Conservation (phyloP, 2,797 vertebrate genomes). For the Manis javanica region DNA sequence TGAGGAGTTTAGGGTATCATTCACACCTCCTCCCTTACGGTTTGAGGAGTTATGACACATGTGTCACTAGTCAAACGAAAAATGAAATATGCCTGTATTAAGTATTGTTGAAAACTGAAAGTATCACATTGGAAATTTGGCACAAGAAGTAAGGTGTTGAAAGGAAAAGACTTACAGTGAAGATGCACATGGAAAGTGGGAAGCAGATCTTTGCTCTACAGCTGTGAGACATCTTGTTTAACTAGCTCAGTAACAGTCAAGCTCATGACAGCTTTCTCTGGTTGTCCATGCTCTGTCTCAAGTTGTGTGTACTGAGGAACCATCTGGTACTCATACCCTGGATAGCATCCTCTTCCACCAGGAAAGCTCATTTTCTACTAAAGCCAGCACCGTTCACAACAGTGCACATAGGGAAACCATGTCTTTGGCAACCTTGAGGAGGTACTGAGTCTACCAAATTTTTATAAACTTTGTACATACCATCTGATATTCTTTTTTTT, state of each 20-base stretch:
- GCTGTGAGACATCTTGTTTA: background rate
- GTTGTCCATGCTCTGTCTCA: background rate
- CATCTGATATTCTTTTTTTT: background rate
- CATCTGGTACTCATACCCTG: background rate
- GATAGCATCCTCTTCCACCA: background rate
- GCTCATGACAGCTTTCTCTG: background rate
- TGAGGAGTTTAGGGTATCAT: background rate
- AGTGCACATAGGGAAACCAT: background rate
- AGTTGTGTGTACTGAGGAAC: background rate
- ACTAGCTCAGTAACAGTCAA: background rate
- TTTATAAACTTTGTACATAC: background rate
- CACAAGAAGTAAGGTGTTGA: background rate
- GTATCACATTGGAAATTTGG: background rate
- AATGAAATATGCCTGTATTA: background rate
- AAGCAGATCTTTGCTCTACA: background rate
- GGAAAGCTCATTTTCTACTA: background rate
- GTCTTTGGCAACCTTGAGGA: background rate
- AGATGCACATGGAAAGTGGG: accelerated
- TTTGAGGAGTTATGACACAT: background rate
- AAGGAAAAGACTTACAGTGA: background rate
- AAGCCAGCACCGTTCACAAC: background rate
- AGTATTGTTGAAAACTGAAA: background rate
- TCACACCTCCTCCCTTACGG: background rate
- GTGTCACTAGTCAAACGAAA: background rate
- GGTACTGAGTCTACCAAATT: background rate